Evolutionary conservation across 2,113 vertebrate species (phyloP).

Genomic region (Zapus hudsonius): DNA sequence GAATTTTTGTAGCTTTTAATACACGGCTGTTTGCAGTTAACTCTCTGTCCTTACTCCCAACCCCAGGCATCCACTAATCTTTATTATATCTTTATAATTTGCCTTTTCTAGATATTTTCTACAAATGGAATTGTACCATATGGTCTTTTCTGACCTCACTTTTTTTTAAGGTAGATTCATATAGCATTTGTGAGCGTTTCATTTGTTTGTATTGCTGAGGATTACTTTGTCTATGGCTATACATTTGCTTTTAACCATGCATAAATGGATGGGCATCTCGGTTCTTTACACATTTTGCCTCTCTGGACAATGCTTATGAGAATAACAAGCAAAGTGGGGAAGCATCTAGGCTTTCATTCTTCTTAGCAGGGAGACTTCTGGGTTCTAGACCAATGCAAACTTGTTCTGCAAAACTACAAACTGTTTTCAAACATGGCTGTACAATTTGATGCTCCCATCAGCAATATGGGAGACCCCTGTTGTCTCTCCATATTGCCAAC

Average conservation of each 20-base stretch:
- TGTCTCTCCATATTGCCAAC: neutral
- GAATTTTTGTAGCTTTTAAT: neutral
- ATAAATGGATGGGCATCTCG: neutral
- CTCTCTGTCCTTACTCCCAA: rapidly evolving
- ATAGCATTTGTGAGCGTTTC: neutral
- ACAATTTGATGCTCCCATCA: neutral
- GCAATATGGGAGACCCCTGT: neutral
- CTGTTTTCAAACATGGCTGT: neutral
- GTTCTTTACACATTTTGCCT: neutral
- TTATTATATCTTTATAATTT: neutral
- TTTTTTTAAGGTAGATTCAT: neutral
- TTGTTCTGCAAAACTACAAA: neutral
- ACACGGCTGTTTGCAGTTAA: neutral
- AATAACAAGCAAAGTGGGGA: neutral
- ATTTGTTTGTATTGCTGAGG: neutral
- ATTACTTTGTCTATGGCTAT: neutral
- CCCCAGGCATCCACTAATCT: neutral
- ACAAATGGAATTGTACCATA: neutral
- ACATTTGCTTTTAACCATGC: neutral
- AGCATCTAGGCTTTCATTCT: neutral
- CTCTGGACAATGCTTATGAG: neutral
- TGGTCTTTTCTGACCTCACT: neutral
- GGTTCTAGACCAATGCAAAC: neutral
- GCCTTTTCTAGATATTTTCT: neutral
- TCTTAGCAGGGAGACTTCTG: neutral